Base-by-base conservation (phyloP, 2,797 vertebrate species). In the Chelon labrosus region DNA sequence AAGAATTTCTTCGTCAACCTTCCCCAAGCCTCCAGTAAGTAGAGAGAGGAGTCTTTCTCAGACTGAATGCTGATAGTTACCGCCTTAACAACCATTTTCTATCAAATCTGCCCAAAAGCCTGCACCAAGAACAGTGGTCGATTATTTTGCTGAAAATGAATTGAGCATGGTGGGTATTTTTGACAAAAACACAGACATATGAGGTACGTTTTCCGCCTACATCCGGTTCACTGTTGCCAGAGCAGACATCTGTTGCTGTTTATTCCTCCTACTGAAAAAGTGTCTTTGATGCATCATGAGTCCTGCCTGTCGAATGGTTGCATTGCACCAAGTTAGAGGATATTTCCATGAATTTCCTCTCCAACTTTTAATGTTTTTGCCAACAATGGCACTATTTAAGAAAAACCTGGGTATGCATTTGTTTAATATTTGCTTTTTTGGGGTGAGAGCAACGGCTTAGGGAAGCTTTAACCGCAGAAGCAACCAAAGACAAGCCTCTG, bases 1-100 rank as follows among this genome's bases (percentile, higher is more conserved):
- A 98, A 95, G 88, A 89, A 88, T 0, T 97, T 97, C 59, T 96
- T 97, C 70, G 85, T 94, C 88, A 96, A 56, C 88, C 94, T 98
- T n/a, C 96, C 96, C 4, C 82, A 92, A 0, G 80, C 89, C 42
- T 95, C 96, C 67, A 91, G 98, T 99, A 74, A 97, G 98, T 94
- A 16, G 19, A 6, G 13, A n/a, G 58, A 54, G 16, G 27, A 31
- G 25, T 53, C 37, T 49, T 17, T 64, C 12, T 17, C 44, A 55
- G 61, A 11, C 41, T 50, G 17, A 1, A n/a, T 50, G 10, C n/a
- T 73, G 31, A 65, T 27, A 53, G 41, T 52, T 64, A 22, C 61
- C 17, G n/a, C 47, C 25, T 8, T 25, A 64, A 27, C 10, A 55
- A 22, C 7, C 54, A 38, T 38, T 73, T 60, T 82, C 17, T 64